These are phyloP conservation scores for Ciona savignyi DNA, from an alignment of 23 tunicate species.

Conservation along the genomic window DNA sequence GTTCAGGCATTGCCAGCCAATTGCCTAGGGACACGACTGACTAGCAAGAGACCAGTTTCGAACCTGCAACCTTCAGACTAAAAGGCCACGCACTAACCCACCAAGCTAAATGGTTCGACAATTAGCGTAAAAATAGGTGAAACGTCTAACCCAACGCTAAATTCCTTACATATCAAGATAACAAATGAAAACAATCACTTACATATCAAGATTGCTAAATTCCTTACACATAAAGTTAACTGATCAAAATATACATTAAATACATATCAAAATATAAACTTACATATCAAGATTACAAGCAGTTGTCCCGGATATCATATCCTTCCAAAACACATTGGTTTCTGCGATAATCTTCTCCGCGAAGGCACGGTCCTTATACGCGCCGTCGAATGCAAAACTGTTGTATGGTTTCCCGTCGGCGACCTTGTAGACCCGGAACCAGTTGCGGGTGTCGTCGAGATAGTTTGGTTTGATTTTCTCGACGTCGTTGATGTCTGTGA, in stretches of 20 bases:
- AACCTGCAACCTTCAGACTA: no score
- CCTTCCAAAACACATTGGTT: slow-evolving; percentile 78
- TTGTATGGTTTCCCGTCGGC: slow-evolving; percentile 96
- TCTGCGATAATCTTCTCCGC: slow-evolving; percentile 66
- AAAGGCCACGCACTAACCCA: no score
- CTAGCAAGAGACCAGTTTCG: no score
- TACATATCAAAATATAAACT: background rate
- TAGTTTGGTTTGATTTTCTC: slow-evolving; percentile 82
- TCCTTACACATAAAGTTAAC: background rate
- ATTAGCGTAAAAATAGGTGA: no score
- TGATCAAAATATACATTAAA: background rate
- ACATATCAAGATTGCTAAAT: background rate
- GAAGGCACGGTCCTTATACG: slow-evolving; percentile 60
- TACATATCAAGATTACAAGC: slow-evolving; percentile 50
- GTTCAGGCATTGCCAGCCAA: no score
- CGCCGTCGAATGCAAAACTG: slow-evolving; percentile 76
- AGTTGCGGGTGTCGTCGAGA: slow-evolving; percentile 87
- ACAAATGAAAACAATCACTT: no score
- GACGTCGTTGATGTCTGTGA: slow-evolving; percentile 63
- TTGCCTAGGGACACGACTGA: no score
- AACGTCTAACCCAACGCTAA: no score
- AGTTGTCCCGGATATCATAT: slow-evolving; percentile 19
- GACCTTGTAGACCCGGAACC: slow-evolving; percentile 89
- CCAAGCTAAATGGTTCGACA: no score
- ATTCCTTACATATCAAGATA: no score